Conservation (phyloP, 53 echinoderm and acorn worm species). For the Holothuria leucospilota region DNA sequence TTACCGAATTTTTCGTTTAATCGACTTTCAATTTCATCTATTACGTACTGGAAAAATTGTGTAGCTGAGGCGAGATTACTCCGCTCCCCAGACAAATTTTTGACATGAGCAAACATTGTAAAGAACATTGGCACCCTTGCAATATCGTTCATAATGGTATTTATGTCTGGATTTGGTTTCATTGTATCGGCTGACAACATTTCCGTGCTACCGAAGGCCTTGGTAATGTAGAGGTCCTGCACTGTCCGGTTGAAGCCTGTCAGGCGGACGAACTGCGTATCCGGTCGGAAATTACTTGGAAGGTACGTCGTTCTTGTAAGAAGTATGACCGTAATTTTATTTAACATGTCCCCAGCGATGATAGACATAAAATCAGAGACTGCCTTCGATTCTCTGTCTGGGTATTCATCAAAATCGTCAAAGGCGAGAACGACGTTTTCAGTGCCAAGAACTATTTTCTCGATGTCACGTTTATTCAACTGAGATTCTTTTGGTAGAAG, state of each 20-base stretch:
- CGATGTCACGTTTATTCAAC: neutral
- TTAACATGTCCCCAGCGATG: slow-evolving; percentile 12
- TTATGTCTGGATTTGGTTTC: too few relatives aligned
- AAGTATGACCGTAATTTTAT: slow-evolving; percentile 1
- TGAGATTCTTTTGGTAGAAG: neutral
- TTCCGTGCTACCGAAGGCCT: neutral
- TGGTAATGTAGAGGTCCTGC: neutral
- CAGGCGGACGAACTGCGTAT: neutral
- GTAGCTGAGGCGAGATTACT: too few relatives aligned
- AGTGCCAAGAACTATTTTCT: neutral
- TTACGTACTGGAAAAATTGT: too few relatives aligned
- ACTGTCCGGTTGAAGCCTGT: neutral
- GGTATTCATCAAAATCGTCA: slow-evolving; percentile 35
- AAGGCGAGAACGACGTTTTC: slow-evolving; percentile 11
- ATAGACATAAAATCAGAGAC: slow-evolving; percentile 2
- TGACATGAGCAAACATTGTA: too few relatives aligned
- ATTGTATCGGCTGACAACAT: neutral
- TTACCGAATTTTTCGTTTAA: too few relatives aligned
- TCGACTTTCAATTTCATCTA: too few relatives aligned
- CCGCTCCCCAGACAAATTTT: too few relatives aligned
- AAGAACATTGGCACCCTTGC: too few relatives aligned
- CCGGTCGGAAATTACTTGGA: neutral
- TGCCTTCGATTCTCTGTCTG: neutral
- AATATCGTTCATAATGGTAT: too few relatives aligned
- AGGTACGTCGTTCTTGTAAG: slow-evolving; percentile 20